These are phyloP conservation scores for Mylabris phalerata DNA, from an alignment of 1,140 invertebrate genomes.

Conservation along the genomic window DNA sequence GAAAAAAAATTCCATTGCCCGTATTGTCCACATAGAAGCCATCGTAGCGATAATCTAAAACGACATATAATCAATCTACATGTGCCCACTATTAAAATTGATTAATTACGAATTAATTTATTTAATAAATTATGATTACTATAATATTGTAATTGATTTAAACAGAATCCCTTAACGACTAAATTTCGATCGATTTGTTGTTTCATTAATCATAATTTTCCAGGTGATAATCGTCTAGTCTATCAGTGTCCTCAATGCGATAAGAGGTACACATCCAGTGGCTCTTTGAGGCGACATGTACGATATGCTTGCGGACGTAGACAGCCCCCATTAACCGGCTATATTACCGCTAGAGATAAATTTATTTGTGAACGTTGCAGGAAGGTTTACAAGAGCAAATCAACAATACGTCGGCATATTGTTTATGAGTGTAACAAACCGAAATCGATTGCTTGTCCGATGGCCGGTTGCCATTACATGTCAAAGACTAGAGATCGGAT, in stretches of 20 bases:
- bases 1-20: slow-evolving; percentile 14
- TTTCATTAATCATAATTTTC: no score
- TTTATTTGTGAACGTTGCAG: slow-evolving; percentile 44
- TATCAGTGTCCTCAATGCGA: slow-evolving; percentile 49
- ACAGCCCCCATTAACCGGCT: slow-evolving; percentile 40
- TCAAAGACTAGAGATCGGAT: slow-evolving; percentile 41
- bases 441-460: slow-evolving; percentile 48
- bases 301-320: slow-evolving; percentile 47
- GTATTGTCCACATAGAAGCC: slow-evolving; percentile 20
- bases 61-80: slow-evolving; percentile 1
- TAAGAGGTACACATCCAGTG: slow-evolving; percentile 46
- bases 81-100: not conserved
- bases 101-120: no score
- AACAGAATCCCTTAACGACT: no score
- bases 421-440: slow-evolving; percentile 50
- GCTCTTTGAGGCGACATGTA: slow-evolving; percentile 48
- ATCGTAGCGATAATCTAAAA: slow-evolving; percentile 22
- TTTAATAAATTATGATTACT: no score
- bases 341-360: slow-evolving; percentile 14
- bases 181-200: no score
- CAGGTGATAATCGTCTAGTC: slow-evolving; percentile 13
- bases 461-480: slow-evolving; percentile 45
- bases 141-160: no score
- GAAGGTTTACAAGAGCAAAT: slow-evolving; percentile 48
- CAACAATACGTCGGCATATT: slow-evolving; percentile 44